These are phyloP conservation scores for Martes martes DNA, from an alignment of 2,113 vertebrate species.

Conservation along the genomic window DNA sequence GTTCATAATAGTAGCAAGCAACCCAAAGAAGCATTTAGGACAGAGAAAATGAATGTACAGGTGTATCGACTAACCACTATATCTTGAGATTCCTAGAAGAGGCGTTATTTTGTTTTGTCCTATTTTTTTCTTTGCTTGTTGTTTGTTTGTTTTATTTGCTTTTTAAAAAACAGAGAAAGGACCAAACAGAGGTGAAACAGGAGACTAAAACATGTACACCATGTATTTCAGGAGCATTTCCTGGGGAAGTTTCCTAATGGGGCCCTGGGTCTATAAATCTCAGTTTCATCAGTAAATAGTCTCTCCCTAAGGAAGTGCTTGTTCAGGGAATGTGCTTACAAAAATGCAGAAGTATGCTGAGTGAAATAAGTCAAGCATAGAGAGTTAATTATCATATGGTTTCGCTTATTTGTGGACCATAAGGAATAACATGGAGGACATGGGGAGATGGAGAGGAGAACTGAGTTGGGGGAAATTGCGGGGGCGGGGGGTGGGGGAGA, in stretches of 20 bases:
- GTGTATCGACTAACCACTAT: neutral
- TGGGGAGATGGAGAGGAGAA: no score
- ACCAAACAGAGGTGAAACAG: neutral
- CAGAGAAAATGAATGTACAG: neutral
- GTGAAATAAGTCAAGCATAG: no score
- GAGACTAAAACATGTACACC: neutral
- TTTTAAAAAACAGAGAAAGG: slow-evolving; percentile 1
- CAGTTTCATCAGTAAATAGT: slow-evolving; percentile 61
- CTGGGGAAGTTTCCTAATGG: slow-evolving; percentile 50
- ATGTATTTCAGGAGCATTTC: slow-evolving; percentile 56
- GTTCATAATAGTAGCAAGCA: neutral
- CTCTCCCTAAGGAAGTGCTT: neutral
- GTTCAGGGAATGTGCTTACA: slow-evolving; percentile 34
- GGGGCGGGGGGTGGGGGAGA: no score
- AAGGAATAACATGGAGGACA: no score
- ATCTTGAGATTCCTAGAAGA: slow-evolving; percentile 51
- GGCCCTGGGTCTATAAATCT: slow-evolving; percentile 26
- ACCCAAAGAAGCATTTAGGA: neutral
- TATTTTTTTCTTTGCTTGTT: no score
- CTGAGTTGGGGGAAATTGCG: no score
- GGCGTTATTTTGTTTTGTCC: no score
- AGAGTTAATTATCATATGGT: no score
- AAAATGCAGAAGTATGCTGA: slow-evolving; percentile 6
- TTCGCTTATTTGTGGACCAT: no score
- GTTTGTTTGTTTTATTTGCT: neutral